Evolutionary conservation across 2,888 invertebrate genomes (phyloP).

Genomic region (Abrostola tripartita): DNA sequence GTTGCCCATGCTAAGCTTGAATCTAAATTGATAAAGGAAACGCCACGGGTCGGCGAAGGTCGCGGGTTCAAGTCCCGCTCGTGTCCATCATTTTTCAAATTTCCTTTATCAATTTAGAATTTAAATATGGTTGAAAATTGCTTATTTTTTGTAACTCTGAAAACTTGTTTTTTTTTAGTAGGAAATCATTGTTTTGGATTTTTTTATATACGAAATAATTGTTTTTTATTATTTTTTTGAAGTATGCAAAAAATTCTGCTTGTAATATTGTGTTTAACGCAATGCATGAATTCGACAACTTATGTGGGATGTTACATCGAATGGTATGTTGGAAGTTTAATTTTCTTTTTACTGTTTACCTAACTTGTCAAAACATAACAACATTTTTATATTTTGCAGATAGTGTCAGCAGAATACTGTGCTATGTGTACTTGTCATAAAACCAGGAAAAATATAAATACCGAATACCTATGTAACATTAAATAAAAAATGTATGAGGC

Average conservation of each 20-base stretch:
- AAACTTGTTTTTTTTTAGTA: no score
- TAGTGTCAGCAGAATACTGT: conserved; percentile 24
- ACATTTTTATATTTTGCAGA: conserved; percentile 32
- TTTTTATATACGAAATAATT: no score
- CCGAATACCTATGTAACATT: neutral
- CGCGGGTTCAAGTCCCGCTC: no score
- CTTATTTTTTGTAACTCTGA: no score
- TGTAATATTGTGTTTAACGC: conserved; percentile 7
- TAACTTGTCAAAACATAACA: neutral
- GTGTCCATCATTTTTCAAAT: no score
- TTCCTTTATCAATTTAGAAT: no score
- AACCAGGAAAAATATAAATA: conserved; percentile 7
- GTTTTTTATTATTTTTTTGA: conserved; percentile 3
- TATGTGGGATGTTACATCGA: conserved; percentile 22
- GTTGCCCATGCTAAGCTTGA: no score
- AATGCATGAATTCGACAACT: conserved; percentile 17
- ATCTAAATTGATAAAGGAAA: no score
- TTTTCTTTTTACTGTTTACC: neutral
- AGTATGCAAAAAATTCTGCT: conserved; percentile 8
- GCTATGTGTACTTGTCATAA: conserved; percentile 30
- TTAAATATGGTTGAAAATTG: no score
- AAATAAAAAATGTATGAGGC: neutral
- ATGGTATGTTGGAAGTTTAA: conserved; percentile 15
- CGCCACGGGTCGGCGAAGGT: no score
- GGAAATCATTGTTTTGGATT: no score